phyloP scores from a whole-genome alignment of 1,140 invertebrate species.

The Orchestia grillus region DNA sequence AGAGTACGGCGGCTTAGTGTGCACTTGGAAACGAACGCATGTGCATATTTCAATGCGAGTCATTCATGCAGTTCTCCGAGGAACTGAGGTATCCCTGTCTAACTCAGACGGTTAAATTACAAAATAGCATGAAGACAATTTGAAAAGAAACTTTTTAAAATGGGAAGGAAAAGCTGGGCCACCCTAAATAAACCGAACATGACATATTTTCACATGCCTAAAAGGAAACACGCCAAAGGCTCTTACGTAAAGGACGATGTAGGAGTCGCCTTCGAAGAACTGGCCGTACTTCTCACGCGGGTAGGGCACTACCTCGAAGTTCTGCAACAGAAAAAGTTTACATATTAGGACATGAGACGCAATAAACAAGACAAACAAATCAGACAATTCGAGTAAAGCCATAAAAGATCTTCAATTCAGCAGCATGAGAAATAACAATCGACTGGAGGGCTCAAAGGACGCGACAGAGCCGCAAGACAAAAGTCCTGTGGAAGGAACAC shows the following conservation, averaged over 20 bases:
- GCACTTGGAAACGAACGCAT: background rate
- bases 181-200: too few species aligned
- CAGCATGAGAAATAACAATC: too few species aligned
- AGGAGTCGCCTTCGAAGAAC: conserved; percentile 91
- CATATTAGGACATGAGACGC: background rate
- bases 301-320: conserved; percentile 84
- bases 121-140: too few species aligned
- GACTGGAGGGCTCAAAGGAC: too few species aligned
- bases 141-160: too few species aligned
- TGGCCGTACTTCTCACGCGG: conserved; percentile 85
- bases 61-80: background rate
- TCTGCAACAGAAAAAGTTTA: conserved; percentile 73
- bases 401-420: too few species aligned
- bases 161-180: too few species aligned
- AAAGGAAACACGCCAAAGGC: background rate
- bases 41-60: background rate
- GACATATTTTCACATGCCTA: too few species aligned
- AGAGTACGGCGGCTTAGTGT: background rate
- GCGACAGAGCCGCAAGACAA: too few species aligned
- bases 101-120: too few species aligned
- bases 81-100: background rate
- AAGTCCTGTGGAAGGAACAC: too few species aligned
- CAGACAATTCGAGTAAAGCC: background rate
- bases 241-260: conserved; percentile 88
- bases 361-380: background rate